Evolutionary conservation across 2,797 vertebrate genomes (phyloP), one percentile per base, ranked within the genome.

Genomic region (Darevskia mixta): DNA sequence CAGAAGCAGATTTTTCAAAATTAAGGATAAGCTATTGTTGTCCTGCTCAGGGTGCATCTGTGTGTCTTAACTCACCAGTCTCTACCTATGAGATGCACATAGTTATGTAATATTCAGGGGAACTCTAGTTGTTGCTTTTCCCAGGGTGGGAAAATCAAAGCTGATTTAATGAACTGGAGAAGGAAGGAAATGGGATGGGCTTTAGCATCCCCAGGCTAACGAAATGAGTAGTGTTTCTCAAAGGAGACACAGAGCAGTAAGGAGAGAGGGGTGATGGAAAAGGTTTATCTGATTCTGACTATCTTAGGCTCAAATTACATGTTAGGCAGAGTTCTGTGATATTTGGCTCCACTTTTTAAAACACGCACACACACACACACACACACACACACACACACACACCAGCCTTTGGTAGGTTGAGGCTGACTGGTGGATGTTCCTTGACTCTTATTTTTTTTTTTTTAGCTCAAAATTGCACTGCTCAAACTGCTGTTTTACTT

Each of bases 1-100:
- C 92, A 92, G 91, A 87, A 92, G 64, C 49, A 89, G 72, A 90
- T 93, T 86, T 93, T 87, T 89, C 73, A 38, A 85, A 76, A 66
- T 88, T 86, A 93, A 94, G 58, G 38, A 85, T 89, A 88, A 90
- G 83, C 41, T 18, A 2, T 85, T 89, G 58, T 29, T 85, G 29
- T 87, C 80, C 93, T 90, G 61, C 83, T 90, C 64, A 89, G 61
- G 84, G 86, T 82, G 64, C 66, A 55, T n/a, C 81, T 78, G 84
- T 90, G 29, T 88, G 91, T 29, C 81, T 93, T 95, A 92, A 92
- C 92, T 93, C 93, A 86, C 75, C 82, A 38, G 3, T 79, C 41
- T 90, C 15, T 82, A n/a, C 66, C 43, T 87, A 35, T 85, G 15
- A 61, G 2, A 5, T 11, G 66, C 61, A 49, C 4, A 32, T 3